Base-by-base conservation (phyloP, 2,888 invertebrate species). In the Drosophila rellima region DNA sequence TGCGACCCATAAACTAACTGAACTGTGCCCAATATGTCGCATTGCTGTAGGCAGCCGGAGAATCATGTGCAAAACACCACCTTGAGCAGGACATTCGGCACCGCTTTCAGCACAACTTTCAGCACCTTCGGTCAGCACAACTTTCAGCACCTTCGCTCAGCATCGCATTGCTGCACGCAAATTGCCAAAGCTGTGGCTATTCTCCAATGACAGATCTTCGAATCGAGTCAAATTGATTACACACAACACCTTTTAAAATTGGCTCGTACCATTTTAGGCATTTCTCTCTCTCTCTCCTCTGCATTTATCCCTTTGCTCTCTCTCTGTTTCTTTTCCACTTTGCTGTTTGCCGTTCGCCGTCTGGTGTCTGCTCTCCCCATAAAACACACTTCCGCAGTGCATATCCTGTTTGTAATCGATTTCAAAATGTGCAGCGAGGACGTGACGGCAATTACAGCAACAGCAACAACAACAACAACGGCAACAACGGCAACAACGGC, bases 341-440 rank as follows among this genome's bases (percentile, higher is more conserved):
- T 59, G 65, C 18, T 26, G 45, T 55, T 23, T 42, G 60, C 74
- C 10, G 35, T 59, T 23, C 59, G 61, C 63, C 56, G 44, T 64
- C 59, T 68, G 54, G 35, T 42, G 33, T 39, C 60, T 54, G 23
- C 31, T 52, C 31, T 52, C 26, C 26, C 47, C 15, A 74, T 82
- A 64, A 85, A 82, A 73, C 77, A 73, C 76, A 71, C 82, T 89
- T 85, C 88, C 89, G 88, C 75, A 85, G 66, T 79, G 85, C 85
- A 85, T 89, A 89, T 85, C 85, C 85, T 79, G 89, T 82, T 82
- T 85, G 82, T 89, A 85, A 85, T 85, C 85, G 85, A 85, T 85
- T 85, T 88, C 77, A 62, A 89, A 87, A 89, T 89, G 81, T 76
- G 85, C 86, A 79, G 67, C 82, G 62, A 70, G 69, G 70, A 84